Evolutionary conservation across 2,797 vertebrate species (phyloP).

Genomic region (Spinus pinus): DNA sequence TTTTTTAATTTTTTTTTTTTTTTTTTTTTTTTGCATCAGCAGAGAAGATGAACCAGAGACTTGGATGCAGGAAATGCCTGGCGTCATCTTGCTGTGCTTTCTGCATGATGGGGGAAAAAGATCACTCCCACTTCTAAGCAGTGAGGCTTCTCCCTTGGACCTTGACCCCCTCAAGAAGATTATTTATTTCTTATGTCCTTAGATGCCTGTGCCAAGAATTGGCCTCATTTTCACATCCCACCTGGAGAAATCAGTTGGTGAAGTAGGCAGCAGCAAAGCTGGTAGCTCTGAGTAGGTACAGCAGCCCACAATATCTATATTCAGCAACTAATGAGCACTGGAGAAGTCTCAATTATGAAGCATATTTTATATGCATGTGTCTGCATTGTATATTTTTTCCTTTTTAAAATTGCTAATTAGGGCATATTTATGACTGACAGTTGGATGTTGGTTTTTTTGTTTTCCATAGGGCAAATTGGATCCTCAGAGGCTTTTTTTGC

Average conservation of each 20-base stretch:
- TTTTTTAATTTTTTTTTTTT: rapidly evolving
- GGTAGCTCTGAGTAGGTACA: neutral
- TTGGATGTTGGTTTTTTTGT: neutral
- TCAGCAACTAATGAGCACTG: neutral
- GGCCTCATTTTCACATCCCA: neutral
- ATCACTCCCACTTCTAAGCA: neutral
- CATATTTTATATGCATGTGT: neutral
- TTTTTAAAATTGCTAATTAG: neutral
- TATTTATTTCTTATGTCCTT: neutral
- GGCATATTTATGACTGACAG: neutral
- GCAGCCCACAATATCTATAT: neutral
- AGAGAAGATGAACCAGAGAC: neutral
- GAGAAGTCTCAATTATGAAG: neutral
- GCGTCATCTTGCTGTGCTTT: neutral
- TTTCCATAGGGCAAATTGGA: neutral
- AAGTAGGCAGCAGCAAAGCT: neutral
- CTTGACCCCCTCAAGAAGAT: neutral
- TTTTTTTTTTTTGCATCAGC: neutral
- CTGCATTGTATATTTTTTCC: neutral
- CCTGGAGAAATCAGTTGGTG: neutral
- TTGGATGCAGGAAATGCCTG: neutral
- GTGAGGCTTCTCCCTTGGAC: neutral
- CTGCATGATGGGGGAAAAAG: neutral
- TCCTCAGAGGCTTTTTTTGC: neutral
- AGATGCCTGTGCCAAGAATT: neutral